Evolutionary conservation across 2,797 vertebrate genomes (phyloP), one percentile per base, ranked within the genome.

Genomic region (Heteromormyrus szaboi): DNA sequence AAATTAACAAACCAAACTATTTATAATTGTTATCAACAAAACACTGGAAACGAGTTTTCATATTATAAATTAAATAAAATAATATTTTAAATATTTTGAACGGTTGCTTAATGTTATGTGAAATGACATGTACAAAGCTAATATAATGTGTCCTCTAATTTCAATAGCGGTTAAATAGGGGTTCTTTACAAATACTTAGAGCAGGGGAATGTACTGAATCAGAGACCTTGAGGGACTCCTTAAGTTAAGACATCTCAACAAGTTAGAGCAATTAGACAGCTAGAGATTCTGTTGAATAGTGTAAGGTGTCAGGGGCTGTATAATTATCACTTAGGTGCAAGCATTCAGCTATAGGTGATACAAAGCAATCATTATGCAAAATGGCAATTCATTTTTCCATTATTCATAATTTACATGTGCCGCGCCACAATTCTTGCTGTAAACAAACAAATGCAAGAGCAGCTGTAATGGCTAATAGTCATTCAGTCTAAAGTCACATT

Each of bases 211-310:
- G 41, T 56, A 22, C 76, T 56, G 83, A 59, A 37, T 25, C 51
- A 79, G 90, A 76, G 88, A 88, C 84, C 89, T 88, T 53, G 88
- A 88, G 85, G 90, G 86, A 65, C 88, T 85, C 79, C 88, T 91
- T 89, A 88, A 90, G 89, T 88, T 91, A 91, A 91, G 85, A 48
- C 91, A 83, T 88, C 91, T 91, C 87, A 91, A 87, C 91, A 89
- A 79, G 88, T 91, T 90, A 92, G 41, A 91, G 79, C 86, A 88
- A 84, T 48, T 53, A 90, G 86, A 87, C 89, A 89, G 90, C 90
- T 90, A 90, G 90, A 91, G 89, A 62, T 12, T 29, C 33, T 22
- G 59, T 65, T 65, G 56, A 81, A 11, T 17, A 41, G 33, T 44
- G 68, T 54, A 29, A 54, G 51, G 51, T 11, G 44, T n/a, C 22